Percentiles rank a stretch among this genome's conserved stretches.
phyloP scores from a whole-genome alignment of 1,140 invertebrate genomes.

The Ruditapes philippinarum region DNA sequence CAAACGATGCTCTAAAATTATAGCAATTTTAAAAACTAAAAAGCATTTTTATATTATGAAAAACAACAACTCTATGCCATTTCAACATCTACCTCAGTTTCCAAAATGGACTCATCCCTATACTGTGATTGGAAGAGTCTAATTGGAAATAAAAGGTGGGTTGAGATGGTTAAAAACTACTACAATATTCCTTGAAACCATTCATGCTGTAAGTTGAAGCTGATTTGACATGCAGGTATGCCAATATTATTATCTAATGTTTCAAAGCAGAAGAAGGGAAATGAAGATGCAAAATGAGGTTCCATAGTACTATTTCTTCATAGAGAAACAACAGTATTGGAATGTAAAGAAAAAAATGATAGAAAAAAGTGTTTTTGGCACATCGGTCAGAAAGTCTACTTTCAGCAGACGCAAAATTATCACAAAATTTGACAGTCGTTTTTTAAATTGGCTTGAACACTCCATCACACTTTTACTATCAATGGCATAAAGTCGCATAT shows the following conservation, averaged over 20 bases:
- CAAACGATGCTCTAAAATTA: too few relatives aligned
- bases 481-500: constrained; percentile 15
- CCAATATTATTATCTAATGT: not conserved
- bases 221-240: constrained; percentile 19
- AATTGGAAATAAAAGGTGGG: not conserved
- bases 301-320: not conserved
- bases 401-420: not conserved
- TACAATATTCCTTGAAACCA: constrained; percentile 39
- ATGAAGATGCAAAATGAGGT: not conserved
- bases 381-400: not conserved
- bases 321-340: not conserved
- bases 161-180: not conserved
- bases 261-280: constrained; percentile 16
- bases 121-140: not conserved
- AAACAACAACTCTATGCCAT: not conserved
- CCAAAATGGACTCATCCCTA: not conserved
- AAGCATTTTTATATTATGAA: not conserved
- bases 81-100: not conserved
- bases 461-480: not conserved
- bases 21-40: too few relatives aligned
- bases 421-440: not conserved
- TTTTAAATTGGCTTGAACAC: not conserved
- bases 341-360: constrained; percentile 30
- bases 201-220: constrained; percentile 36
- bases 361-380: not conserved